Base-by-base conservation (phyloP, 2,797 vertebrate genomes). In the Sebastes steindachneri region DNA sequence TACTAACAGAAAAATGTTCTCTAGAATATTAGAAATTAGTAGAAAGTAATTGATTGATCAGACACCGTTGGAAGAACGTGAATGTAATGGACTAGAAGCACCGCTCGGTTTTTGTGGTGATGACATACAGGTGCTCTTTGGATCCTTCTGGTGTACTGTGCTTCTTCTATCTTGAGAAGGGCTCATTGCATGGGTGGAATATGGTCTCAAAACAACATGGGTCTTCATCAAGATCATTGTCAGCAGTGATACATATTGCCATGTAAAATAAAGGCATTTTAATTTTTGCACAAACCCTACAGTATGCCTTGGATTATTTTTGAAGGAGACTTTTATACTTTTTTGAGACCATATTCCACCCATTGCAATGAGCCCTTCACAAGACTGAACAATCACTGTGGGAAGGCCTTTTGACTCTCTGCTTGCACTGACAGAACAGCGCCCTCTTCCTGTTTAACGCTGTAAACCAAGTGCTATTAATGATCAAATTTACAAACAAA, bases 11-110 rank as follows among this genome's bases (percentile, higher is more conserved):
- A 45, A 45, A 41, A 45, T 7, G 41, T 0, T 51, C 17, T n/a
- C 28, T 33, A 9, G 31, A 75, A 51, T 7, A 72, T 63, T 21
- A 80, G 29, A 63, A 84, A 78, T 80, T 68, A 51, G 25, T 12
- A 7, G 5, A 66, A 73, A 41, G 55, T 14, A 51, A 83, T 60
- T 64, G 58, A 82, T 69, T 48, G 63, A 58, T 74, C 60, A 26
- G 29, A 68, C 25, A 28, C 2, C 15, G 10, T 21, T 0, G 54
- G 48, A 51, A 51, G 19, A 19, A n/a, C 0, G 2, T 2, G 19
- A 51, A 51, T 0, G 19, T 14, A 51, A 51, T 45, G 19, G 48
- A n/a, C 17, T 51, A n/a, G 19, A 51, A 51, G 48, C 19, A 1
- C 41, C 41, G 7, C 41, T 45, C 41, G 1, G 37, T 41, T 35